These are phyloP conservation scores for Triops longicaudatus DNA, from an alignment of 1,140 invertebrate genomes.

Conservation along the genomic window DNA sequence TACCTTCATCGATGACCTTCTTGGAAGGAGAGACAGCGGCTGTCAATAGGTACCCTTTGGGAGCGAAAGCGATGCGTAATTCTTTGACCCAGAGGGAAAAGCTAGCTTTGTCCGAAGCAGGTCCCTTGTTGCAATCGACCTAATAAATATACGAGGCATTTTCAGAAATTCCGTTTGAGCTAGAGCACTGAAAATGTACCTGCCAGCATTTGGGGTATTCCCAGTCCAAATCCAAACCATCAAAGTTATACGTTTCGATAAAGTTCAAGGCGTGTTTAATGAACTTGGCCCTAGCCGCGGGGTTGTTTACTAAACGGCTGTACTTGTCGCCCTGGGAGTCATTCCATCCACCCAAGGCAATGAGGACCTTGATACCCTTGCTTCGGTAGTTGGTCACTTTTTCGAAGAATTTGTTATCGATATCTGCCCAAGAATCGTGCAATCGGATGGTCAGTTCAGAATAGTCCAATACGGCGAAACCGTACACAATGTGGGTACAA, in stretches of 20 bases:
- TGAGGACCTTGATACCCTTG: slow-evolving; percentile 50
- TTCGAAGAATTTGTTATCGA: slow-evolving; percentile 49
- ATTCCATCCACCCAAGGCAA: slow-evolving; percentile 57
- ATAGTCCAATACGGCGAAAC: slow-evolving; percentile 40
- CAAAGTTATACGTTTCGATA: slow-evolving; percentile 49
- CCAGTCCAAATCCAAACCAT: slow-evolving; percentile 56
- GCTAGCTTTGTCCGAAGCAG: slow-evolving; percentile 61
- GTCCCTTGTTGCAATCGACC: slow-evolving; percentile 68
- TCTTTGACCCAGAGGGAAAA: slow-evolving; percentile 63
- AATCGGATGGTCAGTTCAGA: slow-evolving; percentile 33
- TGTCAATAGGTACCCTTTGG: slow-evolving; percentile 52
- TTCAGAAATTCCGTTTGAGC: neutral
- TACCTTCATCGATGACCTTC: slow-evolving; percentile 57
- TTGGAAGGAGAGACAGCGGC: slow-evolving; percentile 77
- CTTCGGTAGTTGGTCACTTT: slow-evolving; percentile 49
- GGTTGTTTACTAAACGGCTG: slow-evolving; percentile 48
- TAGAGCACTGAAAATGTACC: slow-evolving; percentile 38
- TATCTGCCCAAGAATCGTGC: slow-evolving; percentile 36
- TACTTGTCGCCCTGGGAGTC: slow-evolving; percentile 55
- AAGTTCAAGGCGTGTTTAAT: slow-evolving; percentile 46
- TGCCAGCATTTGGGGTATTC: slow-evolving; percentile 64
- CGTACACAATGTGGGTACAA: slow-evolving; percentile 44
- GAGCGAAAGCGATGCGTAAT: slow-evolving; percentile 47
- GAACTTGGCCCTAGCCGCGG: slow-evolving; percentile 43
- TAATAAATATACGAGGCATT: slow-evolving; percentile 32